Evolutionary conservation across 2,888 invertebrate genomes (phyloP).

Genomic region (Alsophila aescularia): DNA sequence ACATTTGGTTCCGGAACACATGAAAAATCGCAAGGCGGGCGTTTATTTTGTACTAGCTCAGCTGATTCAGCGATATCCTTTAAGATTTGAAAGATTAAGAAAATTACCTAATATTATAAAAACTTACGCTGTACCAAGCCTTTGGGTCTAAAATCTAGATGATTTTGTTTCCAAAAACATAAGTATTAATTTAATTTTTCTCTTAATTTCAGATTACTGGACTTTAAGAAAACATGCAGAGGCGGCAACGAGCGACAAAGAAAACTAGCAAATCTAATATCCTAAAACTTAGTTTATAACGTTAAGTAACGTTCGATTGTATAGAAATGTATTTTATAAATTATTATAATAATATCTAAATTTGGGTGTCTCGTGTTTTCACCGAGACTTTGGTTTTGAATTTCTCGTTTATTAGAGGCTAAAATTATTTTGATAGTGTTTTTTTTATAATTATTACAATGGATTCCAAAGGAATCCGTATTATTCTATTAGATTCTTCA

Average conservation of each 20-base stretch:
- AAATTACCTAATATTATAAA: no score
- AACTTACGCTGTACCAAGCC: no score
- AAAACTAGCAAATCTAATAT: constrained; percentile 59
- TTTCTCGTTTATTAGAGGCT: constrained; percentile 18
- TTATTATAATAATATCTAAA: constrained; percentile 46
- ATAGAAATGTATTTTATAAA: constrained; percentile 43
- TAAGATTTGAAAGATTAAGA: no score
- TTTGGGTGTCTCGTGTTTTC: constrained; percentile 34
- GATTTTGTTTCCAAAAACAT: not conserved
- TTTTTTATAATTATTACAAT: not conserved
- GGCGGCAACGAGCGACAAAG: constrained; percentile 74
- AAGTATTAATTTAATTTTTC: constrained; percentile 17
- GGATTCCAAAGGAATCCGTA: constrained; percentile 33
- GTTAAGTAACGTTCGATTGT: constrained; percentile 1
- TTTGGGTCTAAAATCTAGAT: not conserved
- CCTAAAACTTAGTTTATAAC: constrained; percentile 3
- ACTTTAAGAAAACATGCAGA: constrained; percentile 77
- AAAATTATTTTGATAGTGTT: constrained; percentile 12
- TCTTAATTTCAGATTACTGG: constrained; percentile 81
- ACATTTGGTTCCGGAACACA: no score
- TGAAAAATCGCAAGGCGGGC: no score
- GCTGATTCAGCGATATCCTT: no score
- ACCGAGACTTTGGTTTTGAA: constrained; percentile 6
- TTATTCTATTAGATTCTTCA: constrained; percentile 1
- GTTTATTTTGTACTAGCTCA: no score